Evolutionary conservation across 2,113 vertebrate species (phyloP), one percentile per base, ranked within the genome.

Genomic region (Corythornis vintsioides): DNA sequence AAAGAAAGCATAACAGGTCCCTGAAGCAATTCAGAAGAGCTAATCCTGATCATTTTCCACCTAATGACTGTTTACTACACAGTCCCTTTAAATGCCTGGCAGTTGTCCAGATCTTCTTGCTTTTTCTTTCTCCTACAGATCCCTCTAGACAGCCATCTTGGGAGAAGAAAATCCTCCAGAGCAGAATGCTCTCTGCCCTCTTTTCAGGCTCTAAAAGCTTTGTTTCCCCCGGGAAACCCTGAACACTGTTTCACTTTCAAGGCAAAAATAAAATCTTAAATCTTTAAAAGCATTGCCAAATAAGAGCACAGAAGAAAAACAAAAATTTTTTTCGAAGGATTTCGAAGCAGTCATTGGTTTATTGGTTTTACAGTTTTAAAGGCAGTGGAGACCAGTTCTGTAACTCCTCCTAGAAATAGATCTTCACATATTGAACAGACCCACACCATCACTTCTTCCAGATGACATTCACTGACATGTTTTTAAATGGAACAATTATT

Each of bases 1-100:
- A 31, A 17, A n/a, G 9, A 19, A 3, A n/a, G 28, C 20, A 15
- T 24, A 22, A 17, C 25, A 79, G 84, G 33, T 33, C 24, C 83
- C 79, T 10, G n/a, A 64, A 88, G 67, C 66, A 64, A 57, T 56
- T 90, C 47, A 66, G n/a, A 75, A 84, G 80, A 7, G 42, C 29
- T 93, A 95, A 91, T 84, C 72, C 81, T 66, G 78, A 88, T 83
- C 28, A 61, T 95, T 95, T 94, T 76, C 70, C 57, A 84, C 76
- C 86, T 93, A 93, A 96, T 91, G 72, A 91, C 79, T 87, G 86
- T 94, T 83, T 94, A 93, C 82, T 91, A 65, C 48, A 28, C 61
- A 66, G 71, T 20, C 65, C 77, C 90, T 91, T 92, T 26, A 74
- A 81, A 92, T 8, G 47, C 64, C 43, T 93, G 96, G 94, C 88